Percentiles rank a stretch among this genome's conserved stretches.
Evolutionary conservation across 2,888 invertebrate species (phyloP).

Genomic region (Drosophila macrospina): DNA sequence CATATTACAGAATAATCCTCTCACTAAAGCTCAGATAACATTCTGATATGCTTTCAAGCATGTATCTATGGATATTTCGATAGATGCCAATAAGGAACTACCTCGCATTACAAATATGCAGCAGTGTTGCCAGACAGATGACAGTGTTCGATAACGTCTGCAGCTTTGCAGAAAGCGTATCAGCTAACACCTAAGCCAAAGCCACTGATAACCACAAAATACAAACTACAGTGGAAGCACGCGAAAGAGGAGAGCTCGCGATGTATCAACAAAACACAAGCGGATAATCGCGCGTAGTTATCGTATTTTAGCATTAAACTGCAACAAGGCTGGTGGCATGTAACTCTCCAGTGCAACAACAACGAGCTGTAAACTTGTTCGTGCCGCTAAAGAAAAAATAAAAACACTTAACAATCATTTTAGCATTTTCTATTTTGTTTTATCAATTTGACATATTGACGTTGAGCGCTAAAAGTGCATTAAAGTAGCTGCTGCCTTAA

Average conservation of each 20-base stretch:
- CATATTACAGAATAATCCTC: neutral
- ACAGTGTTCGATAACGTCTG: conserved; percentile 43
- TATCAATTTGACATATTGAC: conserved; percentile 84
- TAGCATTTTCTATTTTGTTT: conserved; percentile 47
- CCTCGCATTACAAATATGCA: neutral
- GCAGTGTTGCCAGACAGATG: conserved; percentile 39
- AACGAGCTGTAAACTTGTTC: conserved; percentile 10
- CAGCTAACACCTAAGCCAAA: conserved; percentile 56
- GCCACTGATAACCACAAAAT: conserved; percentile 47
- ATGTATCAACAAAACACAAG: conserved; percentile 38
- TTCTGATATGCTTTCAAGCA: neutral
- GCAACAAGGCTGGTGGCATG: conserved; percentile 35
- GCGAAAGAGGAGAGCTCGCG: conserved; percentile 7
- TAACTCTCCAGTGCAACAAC: conserved; percentile 12
- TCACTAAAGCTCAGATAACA: conserved; percentile 2
- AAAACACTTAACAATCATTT: conserved; percentile 73
- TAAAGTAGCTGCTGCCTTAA: conserved; percentile 70
- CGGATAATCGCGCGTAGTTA: conserved; percentile 51
- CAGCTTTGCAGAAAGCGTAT: conserved; percentile 27
- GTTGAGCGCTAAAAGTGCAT: conserved; percentile 82
- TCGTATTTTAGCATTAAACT: conserved; percentile 28
- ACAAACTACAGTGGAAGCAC: neutral
- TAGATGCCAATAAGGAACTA: conserved; percentile 1
- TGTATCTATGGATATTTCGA: neutral
- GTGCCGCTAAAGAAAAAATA: conserved; percentile 27